A percentile compares a stretch with the other conserved stretches of the same genome.
phyloP scores from a whole-genome alignment of 1,140 invertebrate species.

The Papilio xuthus region DNA sequence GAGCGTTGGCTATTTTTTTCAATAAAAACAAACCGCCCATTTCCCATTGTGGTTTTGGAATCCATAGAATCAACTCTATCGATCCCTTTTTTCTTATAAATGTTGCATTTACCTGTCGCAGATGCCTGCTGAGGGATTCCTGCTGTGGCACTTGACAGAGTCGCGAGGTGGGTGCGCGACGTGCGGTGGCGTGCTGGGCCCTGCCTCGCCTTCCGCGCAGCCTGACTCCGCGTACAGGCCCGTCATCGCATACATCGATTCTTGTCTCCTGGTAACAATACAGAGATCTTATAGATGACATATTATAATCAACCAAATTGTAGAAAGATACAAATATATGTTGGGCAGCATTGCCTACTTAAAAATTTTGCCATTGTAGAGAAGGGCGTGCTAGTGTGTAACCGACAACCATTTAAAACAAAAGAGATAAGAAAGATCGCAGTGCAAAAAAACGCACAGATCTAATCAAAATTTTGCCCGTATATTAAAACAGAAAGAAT shows the following conservation, averaged over 20 bases:
- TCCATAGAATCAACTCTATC: neutral
- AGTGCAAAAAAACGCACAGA: too few relatives aligned
- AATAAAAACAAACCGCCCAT: neutral
- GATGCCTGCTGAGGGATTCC: slow-evolving; percentile 87
- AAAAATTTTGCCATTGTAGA: too few relatives aligned
- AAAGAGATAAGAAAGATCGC: too few relatives aligned
- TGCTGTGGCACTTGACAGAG: slow-evolving; percentile 87
- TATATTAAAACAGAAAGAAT: neutral
- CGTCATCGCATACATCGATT: slow-evolving; percentile 93
- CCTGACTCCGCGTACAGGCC: slow-evolving; percentile 89
- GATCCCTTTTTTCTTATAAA: neutral
- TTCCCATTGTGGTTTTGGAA: neutral
- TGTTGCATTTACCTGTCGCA: slow-evolving; percentile 83
- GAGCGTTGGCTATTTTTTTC: too few relatives aligned
- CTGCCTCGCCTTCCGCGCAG: slow-evolving; percentile 76
- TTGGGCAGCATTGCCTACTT: too few relatives aligned
- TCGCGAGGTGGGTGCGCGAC: slow-evolving; percentile 68
- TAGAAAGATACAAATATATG: too few relatives aligned
- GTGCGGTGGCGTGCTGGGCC: slow-evolving; percentile 70
- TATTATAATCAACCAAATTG: neutral
- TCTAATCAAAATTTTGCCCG: too few relatives aligned
- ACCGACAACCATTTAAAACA: neutral
- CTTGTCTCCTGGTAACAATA: slow-evolving; percentile 84
- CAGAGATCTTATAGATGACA: neutral
- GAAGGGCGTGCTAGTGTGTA: neutral